A percentile compares a stretch with the other conserved stretches of the same genome.
Evolutionary conservation across 2,797 vertebrate species (phyloP).

Genomic region (Champsocephalus gunnari): DNA sequence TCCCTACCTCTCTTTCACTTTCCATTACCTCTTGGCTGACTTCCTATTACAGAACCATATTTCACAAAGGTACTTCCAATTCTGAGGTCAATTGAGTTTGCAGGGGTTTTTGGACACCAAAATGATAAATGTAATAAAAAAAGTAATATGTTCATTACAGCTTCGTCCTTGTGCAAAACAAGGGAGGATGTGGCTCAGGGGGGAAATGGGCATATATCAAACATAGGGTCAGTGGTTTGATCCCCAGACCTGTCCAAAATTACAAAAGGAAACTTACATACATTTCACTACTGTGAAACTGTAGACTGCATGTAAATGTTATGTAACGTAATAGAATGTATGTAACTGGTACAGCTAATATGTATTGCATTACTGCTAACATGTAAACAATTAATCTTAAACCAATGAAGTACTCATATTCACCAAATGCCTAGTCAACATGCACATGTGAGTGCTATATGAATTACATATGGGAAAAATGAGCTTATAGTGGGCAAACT

Average conservation of each 20-base stretch:
- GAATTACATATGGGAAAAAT: not conserved
- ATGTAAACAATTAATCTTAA: not conserved
- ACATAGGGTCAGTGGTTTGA: no score
- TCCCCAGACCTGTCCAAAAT: no score
- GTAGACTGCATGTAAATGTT: no score
- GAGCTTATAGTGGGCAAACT: not conserved
- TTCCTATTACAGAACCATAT: not conserved
- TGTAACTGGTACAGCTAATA: no score
- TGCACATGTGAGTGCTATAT: slow-evolving; percentile 4
- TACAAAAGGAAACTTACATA: no score
- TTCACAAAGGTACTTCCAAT: not conserved
- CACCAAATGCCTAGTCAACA: not conserved
- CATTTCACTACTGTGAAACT: no score
- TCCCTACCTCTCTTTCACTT: slow-evolving; percentile 4
- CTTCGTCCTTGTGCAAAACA: not conserved
- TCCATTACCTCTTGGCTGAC: not conserved
- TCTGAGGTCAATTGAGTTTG: not conserved
- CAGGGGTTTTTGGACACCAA: not conserved
- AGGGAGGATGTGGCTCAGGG: no score
- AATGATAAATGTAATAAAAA: not conserved
- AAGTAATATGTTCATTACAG: not conserved
- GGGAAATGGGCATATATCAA: not conserved
- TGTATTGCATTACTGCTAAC: not conserved
- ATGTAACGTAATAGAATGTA: no score
- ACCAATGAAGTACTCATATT: not conserved